These are phyloP conservation scores for Sebastolobus alascanus DNA, from an alignment of 2,797 vertebrate genomes.

Conservation along the genomic window DNA sequence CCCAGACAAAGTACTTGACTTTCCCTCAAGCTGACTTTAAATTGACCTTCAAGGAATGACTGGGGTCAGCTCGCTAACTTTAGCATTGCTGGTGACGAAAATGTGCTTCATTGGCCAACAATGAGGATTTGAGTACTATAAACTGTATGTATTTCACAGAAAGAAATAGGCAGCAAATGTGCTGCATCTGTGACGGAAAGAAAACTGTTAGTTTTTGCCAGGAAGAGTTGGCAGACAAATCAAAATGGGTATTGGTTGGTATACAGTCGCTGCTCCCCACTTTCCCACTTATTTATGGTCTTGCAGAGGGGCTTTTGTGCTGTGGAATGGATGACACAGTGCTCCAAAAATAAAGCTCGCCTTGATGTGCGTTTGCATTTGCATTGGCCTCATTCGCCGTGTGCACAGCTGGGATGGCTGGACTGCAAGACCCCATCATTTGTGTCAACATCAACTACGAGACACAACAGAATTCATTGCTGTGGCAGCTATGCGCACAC, in stretches of 20 bases:
- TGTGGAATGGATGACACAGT: slow-evolving; percentile 71
- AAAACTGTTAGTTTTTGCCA: slow-evolving; percentile 20
- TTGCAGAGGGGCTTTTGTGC: slow-evolving; percentile 64
- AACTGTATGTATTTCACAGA: slow-evolving; percentile 1
- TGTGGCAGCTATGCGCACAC: slow-evolving; percentile 52
- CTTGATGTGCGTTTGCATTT: slow-evolving; percentile 68
- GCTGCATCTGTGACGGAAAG: slow-evolving; percentile 28
- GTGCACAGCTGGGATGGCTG: slow-evolving; percentile 80
- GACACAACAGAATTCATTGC: slow-evolving; percentile 50
- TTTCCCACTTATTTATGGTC: slow-evolving; percentile 62
- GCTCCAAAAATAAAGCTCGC: slow-evolving; percentile 73
- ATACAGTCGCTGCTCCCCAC: slow-evolving; percentile 42
- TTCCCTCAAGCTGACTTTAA: slow-evolving; percentile 32
- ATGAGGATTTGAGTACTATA: slow-evolving; percentile 1
- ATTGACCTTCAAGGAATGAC: slow-evolving; percentile 41
- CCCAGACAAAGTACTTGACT: slow-evolving; percentile 22
- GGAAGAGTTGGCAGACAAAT: slow-evolving; percentile 41
- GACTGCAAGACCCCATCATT: slow-evolving; percentile 65
- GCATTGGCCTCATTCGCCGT: slow-evolving; percentile 76
- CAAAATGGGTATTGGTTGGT: slow-evolving; percentile 29
- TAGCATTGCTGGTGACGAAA: not conserved
- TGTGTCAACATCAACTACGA: slow-evolving; percentile 73
- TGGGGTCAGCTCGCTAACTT: not conserved
- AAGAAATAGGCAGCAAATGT: not conserved
- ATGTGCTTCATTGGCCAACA: slow-evolving; percentile 15